These are phyloP conservation scores for Octodonta nipae DNA, from an alignment of 2,888 invertebrate genomes.

Conservation along the genomic window DNA sequence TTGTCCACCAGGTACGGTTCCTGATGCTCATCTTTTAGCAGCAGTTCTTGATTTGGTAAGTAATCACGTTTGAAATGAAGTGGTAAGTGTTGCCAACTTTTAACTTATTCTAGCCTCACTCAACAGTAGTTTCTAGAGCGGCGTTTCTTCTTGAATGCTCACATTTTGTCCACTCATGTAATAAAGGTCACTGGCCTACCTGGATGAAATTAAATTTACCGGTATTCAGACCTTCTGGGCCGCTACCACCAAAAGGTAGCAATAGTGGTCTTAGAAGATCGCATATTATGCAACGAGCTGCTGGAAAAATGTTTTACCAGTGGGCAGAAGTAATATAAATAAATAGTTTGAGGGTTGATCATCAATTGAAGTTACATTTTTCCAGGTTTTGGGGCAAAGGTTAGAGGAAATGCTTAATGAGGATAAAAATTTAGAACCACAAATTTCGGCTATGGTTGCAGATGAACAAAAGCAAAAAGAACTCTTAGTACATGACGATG, in stretches of 20 bases:
- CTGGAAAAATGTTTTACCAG: slow-evolving; percentile 93
- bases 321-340: slow-evolving; percentile 67
- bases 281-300: slow-evolving; percentile 70
- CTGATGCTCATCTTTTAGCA: slow-evolving; percentile 90
- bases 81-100: background rate
- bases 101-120: slow-evolving; percentile 57
- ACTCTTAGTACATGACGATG: slow-evolving; percentile 70
- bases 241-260: slow-evolving; percentile 38
- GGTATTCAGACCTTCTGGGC: slow-evolving; percentile 59
- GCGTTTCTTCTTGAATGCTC: slow-evolving; percentile 88
- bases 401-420: slow-evolving; percentile 80
- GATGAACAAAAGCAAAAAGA: slow-evolving; percentile 72
- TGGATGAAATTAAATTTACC: slow-evolving; percentile 88
- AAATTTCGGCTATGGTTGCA: slow-evolving; percentile 50
- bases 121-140: slow-evolving; percentile 86
- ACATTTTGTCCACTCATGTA: slow-evolving; percentile 92
- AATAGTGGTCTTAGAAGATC: slow-evolving; percentile 36
- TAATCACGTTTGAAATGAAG: background rate
- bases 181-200: slow-evolving; percentile 94
- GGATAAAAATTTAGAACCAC: slow-evolving; percentile 59
- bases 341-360: background rate
- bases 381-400: slow-evolving; percentile 51
- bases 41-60: slow-evolving; percentile 86
- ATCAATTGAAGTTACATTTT: no score
- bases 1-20: slow-evolving; percentile 88